Evolutionary conservation across 2,888 invertebrate genomes (phyloP).

Genomic region (Smittia aterrima): DNA sequence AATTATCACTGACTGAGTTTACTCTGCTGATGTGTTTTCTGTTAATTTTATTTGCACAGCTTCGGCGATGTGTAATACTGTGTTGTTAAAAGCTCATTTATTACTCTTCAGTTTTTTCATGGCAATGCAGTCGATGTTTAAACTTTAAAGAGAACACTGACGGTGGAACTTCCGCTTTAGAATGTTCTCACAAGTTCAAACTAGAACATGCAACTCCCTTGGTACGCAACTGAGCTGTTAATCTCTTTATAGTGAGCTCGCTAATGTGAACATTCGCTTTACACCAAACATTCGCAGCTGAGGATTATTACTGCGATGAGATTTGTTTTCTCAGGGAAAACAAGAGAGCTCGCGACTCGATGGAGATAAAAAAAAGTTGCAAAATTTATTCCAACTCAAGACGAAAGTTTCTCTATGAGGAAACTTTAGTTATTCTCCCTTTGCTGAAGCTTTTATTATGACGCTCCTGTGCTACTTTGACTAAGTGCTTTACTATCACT

Average conservation of each 20-base stretch:
- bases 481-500: conserved; percentile 31
- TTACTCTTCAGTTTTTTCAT: neutral
- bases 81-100: neutral
- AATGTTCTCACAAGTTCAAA: too few species aligned
- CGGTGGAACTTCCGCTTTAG: too few species aligned
- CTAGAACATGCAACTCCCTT: neutral
- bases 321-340: neutral
- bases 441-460: neutral
- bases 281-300: neutral
- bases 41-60: neutral
- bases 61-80: neutral
- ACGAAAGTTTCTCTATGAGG: too few species aligned
- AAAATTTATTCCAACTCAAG: too few species aligned
- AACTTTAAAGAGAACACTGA: too few species aligned
- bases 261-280: neutral
- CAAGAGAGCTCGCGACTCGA: too few species aligned
- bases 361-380: too few species aligned
- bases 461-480: conserved; percentile 13
- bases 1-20: neutral
- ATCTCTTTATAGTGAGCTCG: neutral
- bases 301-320: neutral
- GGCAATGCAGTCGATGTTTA: too few species aligned
- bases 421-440: too few species aligned
- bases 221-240: neutral
- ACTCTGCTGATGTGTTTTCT: neutral